Evolutionary conservation across 2,797 vertebrate species (phyloP), one percentile per base, ranked within the genome.

Genomic region (Rhinichthys osculus): DNA sequence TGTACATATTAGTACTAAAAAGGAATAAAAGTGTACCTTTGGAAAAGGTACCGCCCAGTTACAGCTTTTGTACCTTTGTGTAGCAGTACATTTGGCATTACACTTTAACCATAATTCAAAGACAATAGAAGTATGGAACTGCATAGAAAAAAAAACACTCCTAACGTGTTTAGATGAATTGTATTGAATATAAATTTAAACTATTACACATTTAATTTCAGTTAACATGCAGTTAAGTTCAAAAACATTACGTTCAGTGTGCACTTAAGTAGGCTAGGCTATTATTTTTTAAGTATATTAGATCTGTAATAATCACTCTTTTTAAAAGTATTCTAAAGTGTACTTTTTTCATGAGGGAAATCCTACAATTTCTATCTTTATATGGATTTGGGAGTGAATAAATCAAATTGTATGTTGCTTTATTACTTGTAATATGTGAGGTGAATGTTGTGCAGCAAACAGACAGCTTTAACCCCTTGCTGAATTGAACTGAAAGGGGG

Each of bases 401-500:
- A 74, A 74, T 13, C 23, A 16, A 74, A 38, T 47, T n/a, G n/a
- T 23, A 23, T 54, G 4, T 67, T 17, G 19, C 23, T 67, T 77
- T 69, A 23, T 42, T 23, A 50, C 70, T 40, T 84, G 72, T 77
- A 52, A 77, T 59, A 80, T 73, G 52, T 79, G 47, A 62, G 42
- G 16, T 86, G 54, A 27, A 52, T 78, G 7, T 78, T 40, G 54
- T 78, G 40, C 44, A 33, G 42, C 40, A 11, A 50, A 71, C 30
- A 54, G 62, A 42, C 67, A 67, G 62, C 72, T 85, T 70, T 85
- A 87, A 83, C 77, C 71, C 71, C 69, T 84, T 77, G n/a, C 54
- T 50, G 80, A 87, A 84, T 27, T 67, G 64, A 87, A 85, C 80
- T 84, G 83, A 82, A 81, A 81, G 66, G 44, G 47, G 78, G 86